These are phyloP conservation scores for Cercocebus atys DNA, from an alignment of 2,113 vertebrate genomes.

Conservation along the genomic window DNA sequence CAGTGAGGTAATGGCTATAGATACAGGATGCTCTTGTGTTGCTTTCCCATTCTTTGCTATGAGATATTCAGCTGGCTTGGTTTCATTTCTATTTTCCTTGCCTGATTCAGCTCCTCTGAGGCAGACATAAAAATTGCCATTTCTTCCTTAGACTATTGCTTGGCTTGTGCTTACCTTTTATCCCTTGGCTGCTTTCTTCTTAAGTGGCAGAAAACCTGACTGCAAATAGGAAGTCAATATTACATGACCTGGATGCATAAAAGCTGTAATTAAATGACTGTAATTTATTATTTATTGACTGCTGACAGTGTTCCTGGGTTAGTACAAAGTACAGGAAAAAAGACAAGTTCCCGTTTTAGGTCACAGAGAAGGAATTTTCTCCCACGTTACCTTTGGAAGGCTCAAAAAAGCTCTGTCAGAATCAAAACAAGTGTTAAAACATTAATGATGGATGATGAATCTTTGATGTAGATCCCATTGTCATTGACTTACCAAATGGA, in stretches of 20 bases:
- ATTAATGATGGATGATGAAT: neutral
- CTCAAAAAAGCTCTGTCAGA: neutral
- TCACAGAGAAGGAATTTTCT: slow-evolving; percentile 45
- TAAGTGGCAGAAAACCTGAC: slow-evolving; percentile 56
- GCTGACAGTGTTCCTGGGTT: slow-evolving; percentile 46
- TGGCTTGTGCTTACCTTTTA: slow-evolving; percentile 45
- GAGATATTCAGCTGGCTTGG: slow-evolving; percentile 65
- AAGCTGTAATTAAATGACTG: slow-evolving; percentile 56
- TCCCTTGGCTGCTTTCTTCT: slow-evolving; percentile 27
- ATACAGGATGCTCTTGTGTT: neutral
- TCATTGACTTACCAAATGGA: neutral
- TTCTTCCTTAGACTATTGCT: slow-evolving; percentile 29
- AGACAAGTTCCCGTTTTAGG: slow-evolving; percentile 34
- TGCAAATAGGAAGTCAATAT: slow-evolving; percentile 61
- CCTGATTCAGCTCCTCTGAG: slow-evolving; percentile 51
- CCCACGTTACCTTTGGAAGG: slow-evolving; percentile 31
- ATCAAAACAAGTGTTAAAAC: slow-evolving; percentile 44
- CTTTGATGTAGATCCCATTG: neutral
- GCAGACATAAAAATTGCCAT: neutral
- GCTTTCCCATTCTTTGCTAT: neutral
- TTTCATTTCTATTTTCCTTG: slow-evolving; percentile 65
- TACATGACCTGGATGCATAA: slow-evolving; percentile 47
- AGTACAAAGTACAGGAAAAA: slow-evolving; percentile 49
- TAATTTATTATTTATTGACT: slow-evolving; percentile 73
- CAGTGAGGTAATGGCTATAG: slow-evolving; percentile 66